These are phyloP conservation scores for Thoracochromis brauschi DNA, from an alignment of 2,113 vertebrate genomes.

Conservation along the genomic window DNA sequence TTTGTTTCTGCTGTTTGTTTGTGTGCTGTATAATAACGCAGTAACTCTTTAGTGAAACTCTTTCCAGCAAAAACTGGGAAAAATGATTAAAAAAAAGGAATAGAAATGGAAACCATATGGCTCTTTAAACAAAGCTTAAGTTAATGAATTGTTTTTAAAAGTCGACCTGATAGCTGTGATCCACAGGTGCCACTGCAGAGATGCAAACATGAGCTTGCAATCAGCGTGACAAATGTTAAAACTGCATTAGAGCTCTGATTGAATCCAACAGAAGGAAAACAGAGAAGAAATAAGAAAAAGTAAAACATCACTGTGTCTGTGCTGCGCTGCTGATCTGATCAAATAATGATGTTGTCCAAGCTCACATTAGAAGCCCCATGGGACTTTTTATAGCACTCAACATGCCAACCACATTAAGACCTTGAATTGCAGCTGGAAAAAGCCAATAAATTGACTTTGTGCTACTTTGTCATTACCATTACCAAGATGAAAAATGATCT, in stretches of 20 bases:
- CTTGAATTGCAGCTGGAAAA: not conserved
- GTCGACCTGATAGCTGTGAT: not conserved
- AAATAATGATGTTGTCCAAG: not conserved
- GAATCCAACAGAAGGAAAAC: not conserved
- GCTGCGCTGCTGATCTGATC: not conserved
- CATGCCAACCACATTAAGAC: not conserved
- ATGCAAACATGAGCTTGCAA: not conserved
- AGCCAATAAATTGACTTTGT: not conserved
- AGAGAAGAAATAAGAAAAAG: not conserved
- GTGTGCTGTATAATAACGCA: not conserved
- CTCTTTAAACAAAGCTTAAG: not conserved
- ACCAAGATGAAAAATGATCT: not conserved
- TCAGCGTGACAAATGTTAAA: not conserved
- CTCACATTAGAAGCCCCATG: not conserved
- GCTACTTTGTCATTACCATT: not conserved
- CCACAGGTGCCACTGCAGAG: not conserved
- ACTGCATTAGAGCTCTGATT: not conserved
- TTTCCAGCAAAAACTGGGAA: not conserved
- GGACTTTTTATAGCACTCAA: not conserved
- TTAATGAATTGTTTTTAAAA: not conserved
- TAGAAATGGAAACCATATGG: not conserved
- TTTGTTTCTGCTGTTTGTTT: not conserved
- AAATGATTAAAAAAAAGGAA: rapidly evolving
- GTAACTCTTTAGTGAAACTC: not conserved
- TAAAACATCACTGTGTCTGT: not conserved